These are phyloP conservation scores for Scotopteryx bipunctaria DNA, from an alignment of 2,888 invertebrate species.

Conservation along the genomic window DNA sequence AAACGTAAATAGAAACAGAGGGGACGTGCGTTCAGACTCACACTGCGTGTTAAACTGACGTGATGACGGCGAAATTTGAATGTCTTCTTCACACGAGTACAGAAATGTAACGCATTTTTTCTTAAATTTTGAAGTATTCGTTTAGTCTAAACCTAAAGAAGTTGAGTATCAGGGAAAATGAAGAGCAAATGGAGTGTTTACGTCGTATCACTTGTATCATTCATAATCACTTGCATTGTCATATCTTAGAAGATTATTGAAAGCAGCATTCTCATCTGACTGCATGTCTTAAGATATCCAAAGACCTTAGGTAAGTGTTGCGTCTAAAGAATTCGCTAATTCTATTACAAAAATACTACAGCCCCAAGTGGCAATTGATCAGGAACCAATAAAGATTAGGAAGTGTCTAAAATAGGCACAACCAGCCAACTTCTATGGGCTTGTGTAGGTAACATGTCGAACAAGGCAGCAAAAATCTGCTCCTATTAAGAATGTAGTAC, in stretches of 20 bases:
- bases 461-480: constrained; percentile 35
- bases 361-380: constrained; percentile 25
- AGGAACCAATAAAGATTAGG: constrained; percentile 10
- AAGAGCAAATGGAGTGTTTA: too few relatives aligned
- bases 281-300: too few relatives aligned
- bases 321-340: too few relatives aligned
- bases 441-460: constrained; percentile 28
- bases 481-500: constrained; percentile 33
- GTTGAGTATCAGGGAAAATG: too few relatives aligned
- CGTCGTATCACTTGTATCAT: too few relatives aligned
- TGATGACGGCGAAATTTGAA: constrained; percentile 46
- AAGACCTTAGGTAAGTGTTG: too few relatives aligned
- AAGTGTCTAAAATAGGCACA: constrained; percentile 13
- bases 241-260: too few relatives aligned
- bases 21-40: constrained; percentile 67
- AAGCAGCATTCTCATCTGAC: too few relatives aligned
- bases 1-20: constrained; percentile 60
- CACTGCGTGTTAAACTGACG: constrained; percentile 66
- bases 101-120: constrained; percentile 41
- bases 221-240: too few relatives aligned
- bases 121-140: too few relatives aligned
- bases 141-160: too few relatives aligned
- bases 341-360: too few relatives aligned
- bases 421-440: constrained; percentile 8
- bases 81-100: constrained; percentile 59